These are phyloP conservation scores for Poicephalus meyeri DNA, from an alignment of 2,113 vertebrate genomes.

Conservation along the genomic window DNA sequence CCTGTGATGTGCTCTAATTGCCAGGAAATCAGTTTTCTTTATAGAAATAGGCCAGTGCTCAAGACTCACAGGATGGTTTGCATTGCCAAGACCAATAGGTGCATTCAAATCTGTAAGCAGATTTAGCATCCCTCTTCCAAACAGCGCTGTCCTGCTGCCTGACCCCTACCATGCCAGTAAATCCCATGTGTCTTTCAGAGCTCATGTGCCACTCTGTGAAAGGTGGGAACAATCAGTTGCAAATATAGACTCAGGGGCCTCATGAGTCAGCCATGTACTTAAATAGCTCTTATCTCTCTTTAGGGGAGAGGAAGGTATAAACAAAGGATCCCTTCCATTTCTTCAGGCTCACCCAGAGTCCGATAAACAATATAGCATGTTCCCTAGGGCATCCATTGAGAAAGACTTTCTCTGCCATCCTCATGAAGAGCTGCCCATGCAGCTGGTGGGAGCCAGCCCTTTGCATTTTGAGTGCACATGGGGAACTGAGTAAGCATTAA, in stretches of 20 bases:
- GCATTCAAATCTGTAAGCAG: not conserved
- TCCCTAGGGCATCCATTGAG: fast-evolving
- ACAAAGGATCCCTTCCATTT: not conserved
- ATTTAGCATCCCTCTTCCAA: not conserved
- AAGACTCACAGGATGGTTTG: conserved; percentile 4
- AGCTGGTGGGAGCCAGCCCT: not conserved
- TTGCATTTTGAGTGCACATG: not conserved
- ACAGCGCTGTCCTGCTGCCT: not conserved
- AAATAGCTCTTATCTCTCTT: not conserved
- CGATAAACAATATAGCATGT: not conserved
- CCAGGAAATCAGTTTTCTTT: conserved; percentile 45
- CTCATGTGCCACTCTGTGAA: not conserved
- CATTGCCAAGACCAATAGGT: conserved; percentile 1
- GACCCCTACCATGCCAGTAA: not conserved
- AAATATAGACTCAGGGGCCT: not conserved
- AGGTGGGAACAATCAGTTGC: not conserved
- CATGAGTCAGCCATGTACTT: not conserved
- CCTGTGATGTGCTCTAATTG: conserved; percentile 22
- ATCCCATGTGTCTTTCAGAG: not conserved
- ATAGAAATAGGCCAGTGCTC: conserved; percentile 47
- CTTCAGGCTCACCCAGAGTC: not conserved
- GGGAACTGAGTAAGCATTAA: not conserved
- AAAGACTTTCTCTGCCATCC: not conserved
- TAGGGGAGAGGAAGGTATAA: not conserved
- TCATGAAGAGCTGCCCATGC: not conserved